Base-by-base conservation (phyloP, 2,113 vertebrate species). In the Thermophis baileyi region DNA sequence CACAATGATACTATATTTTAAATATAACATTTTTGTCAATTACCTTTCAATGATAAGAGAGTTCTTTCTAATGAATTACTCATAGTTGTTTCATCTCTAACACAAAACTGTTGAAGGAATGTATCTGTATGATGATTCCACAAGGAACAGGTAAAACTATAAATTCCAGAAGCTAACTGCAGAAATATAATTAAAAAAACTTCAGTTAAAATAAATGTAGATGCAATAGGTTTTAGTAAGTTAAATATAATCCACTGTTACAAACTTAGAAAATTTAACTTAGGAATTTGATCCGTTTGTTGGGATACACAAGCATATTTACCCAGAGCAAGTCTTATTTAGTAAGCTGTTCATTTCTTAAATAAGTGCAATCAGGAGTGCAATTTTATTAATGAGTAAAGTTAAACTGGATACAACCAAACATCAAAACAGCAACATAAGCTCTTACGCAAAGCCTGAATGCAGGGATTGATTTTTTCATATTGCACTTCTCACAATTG, bases 61-160 rank as follows among this genome's bases (percentile, higher is more conserved):
- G 99, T 99, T 97, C 98, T 98, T 97, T 99, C 99, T 93, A 99
- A 95, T 8, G 99, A 99, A 97, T 98, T 97, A 54, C 98, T 95
- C 30, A 99, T 98, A 30, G 97, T 96, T 89, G 97, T 95, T 96
- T 98, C 98, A 95, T 98, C 97, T 93, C 98, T 98, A 91, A 97
- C 92, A 94, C 95, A 98, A 96, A 99, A 96, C 49, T 99, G 98
- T 94, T 98, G 99, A 63, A 99, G 98, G 97, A 99, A 99, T 53
- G 98, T 98, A 96, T 99, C 99, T 0, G 98, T 99, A 96, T 99
- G 99, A 96, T 99, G 99, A 97, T 98, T 99, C 99, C 99, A 99
- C 92, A 99, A 97, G 95, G 98, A 99, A 96, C 98, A 99, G 0
- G 98, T 98, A 97, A 99, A 99, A 97, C 97, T 98, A 97, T 99